Base-by-base conservation (phyloP, 1,140 invertebrate species). In the Vanessa atalanta region DNA sequence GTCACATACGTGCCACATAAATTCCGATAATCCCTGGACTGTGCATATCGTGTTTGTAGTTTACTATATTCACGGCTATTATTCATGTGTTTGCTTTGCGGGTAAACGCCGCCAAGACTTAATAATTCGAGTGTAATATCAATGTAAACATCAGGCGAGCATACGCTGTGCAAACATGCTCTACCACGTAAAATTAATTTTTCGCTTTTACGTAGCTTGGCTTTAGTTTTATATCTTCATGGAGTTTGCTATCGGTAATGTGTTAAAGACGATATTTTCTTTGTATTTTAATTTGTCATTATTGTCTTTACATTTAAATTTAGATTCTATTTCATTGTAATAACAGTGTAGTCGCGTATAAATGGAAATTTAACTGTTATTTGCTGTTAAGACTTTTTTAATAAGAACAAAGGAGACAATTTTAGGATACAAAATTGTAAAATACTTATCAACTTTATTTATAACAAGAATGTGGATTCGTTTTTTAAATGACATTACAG, bases 1-100 rank as follows among this genome's bases (percentile, higher is more conserved):
- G 90, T 92, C 88, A 89, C 87, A 90, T 83, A 89, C 87, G 79
- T 84, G 87, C 82, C 86, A 84, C 90, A 90, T 92, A 92, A 92
- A 92, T 92, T 91, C 83, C 83, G 82, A 88, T 92, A 92, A 92
- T 90, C 90, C 84, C 79, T 84, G 83, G 81, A 80, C 83, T 86
- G 83, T 78, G 83, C 81, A 83, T 83, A 84, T 85, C 86, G 82
- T 82, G 83, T 84, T 76, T 79, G 74, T 87, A 85, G 81, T 86
- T 83, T 84, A 87, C 81, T 89, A 83, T 88, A 87, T 89, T 86
- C 83, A 84, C 79, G 84, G 83, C 81, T 79, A 87, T 91, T 88
- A 89, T 88, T 90, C 85, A 88, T 89, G 87, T 84, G 88, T 89
- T 89, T 88, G 85, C 82, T 88, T 87, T 88, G 85, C 83, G 85